phyloP scores from a whole-genome alignment of 2,113 vertebrate genomes.

The Felis catus region DNA sequence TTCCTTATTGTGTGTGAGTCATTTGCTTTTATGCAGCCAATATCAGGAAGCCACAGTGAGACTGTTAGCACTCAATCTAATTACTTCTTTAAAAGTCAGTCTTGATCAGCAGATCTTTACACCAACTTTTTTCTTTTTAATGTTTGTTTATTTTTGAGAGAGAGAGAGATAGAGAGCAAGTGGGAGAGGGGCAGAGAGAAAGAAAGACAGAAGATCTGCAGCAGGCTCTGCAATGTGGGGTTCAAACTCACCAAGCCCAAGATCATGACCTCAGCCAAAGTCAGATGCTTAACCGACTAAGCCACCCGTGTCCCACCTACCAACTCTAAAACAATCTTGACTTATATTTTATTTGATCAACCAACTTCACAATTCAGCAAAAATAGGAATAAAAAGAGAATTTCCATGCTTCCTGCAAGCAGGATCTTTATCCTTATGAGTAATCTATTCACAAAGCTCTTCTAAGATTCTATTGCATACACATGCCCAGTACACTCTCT shows the following conservation, averaged over 20 bases:
- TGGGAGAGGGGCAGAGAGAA: no score
- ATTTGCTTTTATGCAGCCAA: not conserved
- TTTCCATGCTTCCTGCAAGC: not conserved
- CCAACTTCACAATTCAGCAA: not conserved
- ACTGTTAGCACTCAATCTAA: not conserved
- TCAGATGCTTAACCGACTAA: no score
- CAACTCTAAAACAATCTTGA: slow-evolving; percentile 19
- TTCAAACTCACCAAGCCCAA: no score
- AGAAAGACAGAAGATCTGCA: no score
- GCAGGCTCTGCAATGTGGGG: no score
- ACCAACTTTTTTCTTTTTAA: no score
- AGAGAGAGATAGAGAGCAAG: no score
- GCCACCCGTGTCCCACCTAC: no score
- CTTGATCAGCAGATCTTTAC: not conserved
- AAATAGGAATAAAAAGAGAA: not conserved
- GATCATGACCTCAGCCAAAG: no score
- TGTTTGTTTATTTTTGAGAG: no score
- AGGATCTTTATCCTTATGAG: not conserved
- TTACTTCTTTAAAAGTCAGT: not conserved
- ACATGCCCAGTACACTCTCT: not conserved
- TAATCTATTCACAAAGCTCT: not conserved
- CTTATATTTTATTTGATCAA: not conserved
- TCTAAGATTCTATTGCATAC: not conserved
- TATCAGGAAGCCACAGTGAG: not conserved
- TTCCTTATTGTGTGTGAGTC: not conserved